Evolutionary conservation across 2,888 invertebrate species (phyloP), one percentile per base, ranked within the genome.

Genomic region (Andrena bicolor): DNA sequence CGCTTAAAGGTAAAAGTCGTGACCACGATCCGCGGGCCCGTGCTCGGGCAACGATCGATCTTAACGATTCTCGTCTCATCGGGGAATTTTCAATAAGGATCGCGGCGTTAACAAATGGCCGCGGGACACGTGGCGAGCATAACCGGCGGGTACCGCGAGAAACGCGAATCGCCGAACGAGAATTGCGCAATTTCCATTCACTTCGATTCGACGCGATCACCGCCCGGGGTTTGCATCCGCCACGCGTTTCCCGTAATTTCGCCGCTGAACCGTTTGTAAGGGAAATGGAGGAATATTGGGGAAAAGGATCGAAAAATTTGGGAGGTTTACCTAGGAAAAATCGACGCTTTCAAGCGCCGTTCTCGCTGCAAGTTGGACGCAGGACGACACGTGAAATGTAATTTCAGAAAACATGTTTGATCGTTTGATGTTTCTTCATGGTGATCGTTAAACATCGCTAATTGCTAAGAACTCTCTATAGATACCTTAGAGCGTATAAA

Each of bases 1-100:
- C 32, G 66, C 30, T 61, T 20, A 78, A 76, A 75, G 78, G 76
- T 56, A 76, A 63, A 30, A 76, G 61, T 76, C 68, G 64, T 76
- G 76, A 79, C 56, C 41, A 30, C 13, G 76, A 65, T 75, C 68
- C 53, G 13, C 73, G 41, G 58, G 48, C 32, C 30, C 10, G 49
- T 23, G 49, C 26, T 60, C 58, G 49, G 13, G 49, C 30, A 48
- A 58, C 30, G 64, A 77, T 73, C 65, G 58, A 23, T 58, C 35
- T 35, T 26, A 26, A 64, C 48, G 23, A 56, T n/a, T 23, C 49
- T 28, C 48, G 72, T 65, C 26, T 51, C 64, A 26, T 56, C 56
- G 20, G 28, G 51, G 56, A 49, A 60, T 65, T 77, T 77, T 73
- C 76, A 77, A 60, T 61, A 68, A 76, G 51, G 32, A 58, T 58